Base-by-base conservation (phyloP, 2,797 vertebrate species). In the Microctenopoma stevenorrisi region DNA sequence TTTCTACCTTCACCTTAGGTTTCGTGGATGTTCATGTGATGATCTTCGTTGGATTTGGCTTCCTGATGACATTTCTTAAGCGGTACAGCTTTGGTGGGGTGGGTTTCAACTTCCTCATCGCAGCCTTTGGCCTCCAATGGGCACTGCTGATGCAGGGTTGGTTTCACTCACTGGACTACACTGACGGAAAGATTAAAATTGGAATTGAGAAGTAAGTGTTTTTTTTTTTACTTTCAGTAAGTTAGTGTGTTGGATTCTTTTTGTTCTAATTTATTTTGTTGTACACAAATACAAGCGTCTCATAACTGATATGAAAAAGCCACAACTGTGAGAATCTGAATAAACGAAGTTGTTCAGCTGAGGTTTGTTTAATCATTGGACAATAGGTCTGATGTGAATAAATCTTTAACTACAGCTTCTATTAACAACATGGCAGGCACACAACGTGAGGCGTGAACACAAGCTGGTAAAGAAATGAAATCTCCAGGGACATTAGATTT, bases 1-100 rank as follows among this genome's bases (percentile, higher is more conserved):
- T 30, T 47, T 4, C 26, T 1, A 3, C 58, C 3, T 70, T 16
- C 33, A 22, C 16, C 6, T 2, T 87, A 99, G 98, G 97, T 84
- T 99, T 99, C 88, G 96, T 98, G 91, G 98, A 99, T 0, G 98
- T 99, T 68, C 97, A 99, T 0, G 97, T 97, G 81, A 99, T 99
- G 98, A 95, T 99, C 79, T 99, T 99, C 65, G 95, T 99, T 70
- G 98, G 98, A 22, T 99, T 99, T 64, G 98, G 98, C 43, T 99
- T 98, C 88, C 95, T 99, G 69, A 99, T 99, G 98, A 97, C 94
- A 0, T 99, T 99, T 86, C 94, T 99, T 60, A 96, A 97, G 88
- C 94, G 95, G 48, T 99, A 99, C 0, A 96, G 97, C 64, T 99
- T 97, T 0, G 94, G 97, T 6, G 94, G 94, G 0, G 95, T 98